Base-by-base conservation (phyloP, 2,113 vertebrate species). In the Misgurnus mizolepis region DNA sequence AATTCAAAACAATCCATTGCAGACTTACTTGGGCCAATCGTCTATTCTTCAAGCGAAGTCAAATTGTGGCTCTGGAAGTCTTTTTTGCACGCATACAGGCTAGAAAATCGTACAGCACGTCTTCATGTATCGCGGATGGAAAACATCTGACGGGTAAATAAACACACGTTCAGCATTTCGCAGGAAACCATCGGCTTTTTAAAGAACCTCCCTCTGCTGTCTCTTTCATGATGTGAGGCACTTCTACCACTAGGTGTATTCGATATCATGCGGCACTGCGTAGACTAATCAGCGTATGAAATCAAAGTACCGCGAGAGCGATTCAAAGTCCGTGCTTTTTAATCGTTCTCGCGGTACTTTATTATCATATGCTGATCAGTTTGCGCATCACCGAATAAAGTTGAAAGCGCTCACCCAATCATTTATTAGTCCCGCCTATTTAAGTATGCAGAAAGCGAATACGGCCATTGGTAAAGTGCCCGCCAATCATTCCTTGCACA, bases 401-500 rank as follows among this genome's bases (percentile, higher is more conserved):
- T 15, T 4, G 4, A 4, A 53, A 53, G 50, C 14, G 50, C 1
- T 1, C 6, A 8, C 6, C 55, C 14, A 18, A 7, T 58, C 18
- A 14, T 7, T 0, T 10, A 47, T 47, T 5, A 43, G 17, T 41
- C 34, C 55, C 53, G 12, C 70, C 70, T 15, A 56, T 12, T 22
- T 8, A 27, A 3, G 5, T 6, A 58, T 6, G 3, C 6, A 7
- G 55, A 17, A 5, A 6, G n/a, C 18, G 40, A 34, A 2, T 15
- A 49, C 18, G 18, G 3, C 47, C 4, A 79, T 84, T 92, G 86
- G 87, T 67, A 1, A 18, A 4, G 0, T 0, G 0, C 3, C 6
- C 41, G 90, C 84, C 91, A 88, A 64, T 90, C 83, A 64, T 50
- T 14, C 4, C 3, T 11, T 3, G 0, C 0, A 11, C 0, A 11